Conservation (phyloP, 2,797 vertebrate species). For the Myotis pilosus region DNA sequence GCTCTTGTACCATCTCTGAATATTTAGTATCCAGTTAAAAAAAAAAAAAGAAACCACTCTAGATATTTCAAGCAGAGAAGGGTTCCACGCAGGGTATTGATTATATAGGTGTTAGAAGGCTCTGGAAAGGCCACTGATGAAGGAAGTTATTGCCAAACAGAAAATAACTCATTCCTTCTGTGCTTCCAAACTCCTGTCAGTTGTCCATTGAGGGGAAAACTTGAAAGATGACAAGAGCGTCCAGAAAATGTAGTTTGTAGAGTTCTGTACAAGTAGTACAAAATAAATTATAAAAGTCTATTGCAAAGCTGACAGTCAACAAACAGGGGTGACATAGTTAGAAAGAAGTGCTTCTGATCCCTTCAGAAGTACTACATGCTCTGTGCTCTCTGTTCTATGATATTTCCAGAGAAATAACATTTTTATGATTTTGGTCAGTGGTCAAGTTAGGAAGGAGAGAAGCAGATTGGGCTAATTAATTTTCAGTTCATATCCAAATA, state of each 20-base stretch:
- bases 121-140: not conserved
- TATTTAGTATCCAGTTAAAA: not conserved
- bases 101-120: not conserved
- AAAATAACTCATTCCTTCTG: not conserved
- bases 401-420: not conserved
- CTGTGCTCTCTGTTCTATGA: not conserved
- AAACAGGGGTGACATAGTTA: not conserved
- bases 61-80: not conserved
- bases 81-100: not conserved
- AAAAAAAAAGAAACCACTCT: not conserved
- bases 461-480: not conserved
- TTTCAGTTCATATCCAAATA: not conserved
- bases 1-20: not conserved
- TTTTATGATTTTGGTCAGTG: not conserved
- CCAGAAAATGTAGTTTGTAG: not conserved
- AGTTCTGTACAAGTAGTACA: not conserved
- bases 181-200: not conserved
- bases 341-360: not conserved
- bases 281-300: not conserved
- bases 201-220: not conserved
- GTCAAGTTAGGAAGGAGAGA: not conserved
- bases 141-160: not conserved
- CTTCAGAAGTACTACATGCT: not conserved
- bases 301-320: not conserved
- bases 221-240: not conserved